Percentiles rank a stretch among this genome's conserved stretches.
Evolutionary conservation across 2,888 invertebrate genomes (phyloP).

Genomic region (Mythimna impura): DNA sequence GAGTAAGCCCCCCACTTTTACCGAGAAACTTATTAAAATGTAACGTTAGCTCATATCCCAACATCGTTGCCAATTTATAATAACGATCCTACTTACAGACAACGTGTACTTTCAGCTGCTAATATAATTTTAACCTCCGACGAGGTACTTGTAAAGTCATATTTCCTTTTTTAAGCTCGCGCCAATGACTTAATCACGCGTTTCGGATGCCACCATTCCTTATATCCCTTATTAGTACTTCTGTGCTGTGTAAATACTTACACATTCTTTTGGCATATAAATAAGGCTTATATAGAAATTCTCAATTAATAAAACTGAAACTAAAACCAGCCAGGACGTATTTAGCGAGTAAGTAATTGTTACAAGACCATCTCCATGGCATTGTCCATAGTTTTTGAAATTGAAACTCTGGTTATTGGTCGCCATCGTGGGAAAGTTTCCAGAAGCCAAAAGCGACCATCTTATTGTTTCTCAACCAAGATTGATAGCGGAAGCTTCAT

Average conservation of each 20-base stretch:
- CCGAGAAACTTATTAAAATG: slow-evolving; percentile 75
- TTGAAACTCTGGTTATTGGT: slow-evolving; percentile 7
- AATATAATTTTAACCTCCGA: slow-evolving; percentile 63
- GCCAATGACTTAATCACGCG: slow-evolving; percentile 60
- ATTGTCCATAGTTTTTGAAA: slow-evolving; percentile 9
- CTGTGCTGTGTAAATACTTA: slow-evolving; percentile 17
- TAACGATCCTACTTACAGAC: slow-evolving; percentile 66
- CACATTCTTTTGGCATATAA: neutral
- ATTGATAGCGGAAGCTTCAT: slow-evolving; percentile 86
- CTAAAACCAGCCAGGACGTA: neutral
- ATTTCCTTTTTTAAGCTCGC: slow-evolving; percentile 50
- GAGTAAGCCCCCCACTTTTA: slow-evolving; percentile 65
- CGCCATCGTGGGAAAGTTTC: slow-evolving; percentile 75
- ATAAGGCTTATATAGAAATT: slow-evolving; percentile 23
- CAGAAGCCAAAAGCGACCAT: slow-evolving; percentile 67
- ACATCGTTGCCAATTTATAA: slow-evolving; percentile 71
- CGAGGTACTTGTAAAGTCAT: slow-evolving; percentile 50
- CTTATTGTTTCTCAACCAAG: slow-evolving; percentile 80
- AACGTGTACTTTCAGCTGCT: slow-evolving; percentile 62
- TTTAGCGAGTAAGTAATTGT: neutral
- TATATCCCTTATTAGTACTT: slow-evolving; percentile 26
- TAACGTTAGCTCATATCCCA: slow-evolving; percentile 68
- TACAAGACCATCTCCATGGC: neutral
- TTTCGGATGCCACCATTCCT: slow-evolving; percentile 53
- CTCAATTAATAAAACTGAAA: slow-evolving; percentile 16